Evolutionary conservation across 1,140 invertebrate genomes (phyloP), one percentile per base, ranked within the genome.

Genomic region (Sarcophaga bullata): DNA sequence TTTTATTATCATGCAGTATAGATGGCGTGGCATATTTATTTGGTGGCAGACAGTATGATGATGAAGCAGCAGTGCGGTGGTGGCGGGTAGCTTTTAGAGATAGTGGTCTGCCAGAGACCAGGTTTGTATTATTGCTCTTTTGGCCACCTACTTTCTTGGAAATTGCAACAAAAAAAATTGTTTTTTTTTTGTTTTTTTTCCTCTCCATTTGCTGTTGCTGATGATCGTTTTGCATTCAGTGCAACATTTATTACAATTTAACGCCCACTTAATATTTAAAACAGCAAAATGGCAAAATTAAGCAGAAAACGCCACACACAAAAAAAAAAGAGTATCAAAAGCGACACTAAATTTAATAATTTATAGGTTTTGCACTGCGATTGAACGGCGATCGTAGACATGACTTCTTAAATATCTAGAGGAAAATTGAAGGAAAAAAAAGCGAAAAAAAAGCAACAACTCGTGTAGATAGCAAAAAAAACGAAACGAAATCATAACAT

Each of bases 161-260:
- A 78, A 78, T 19, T 78, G 75, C 52, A 48, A n/a, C n/a, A n/a
- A n/a, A n/a, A n/a, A 78, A 78, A 78, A 19, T 78, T 78, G n/a
- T 37, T 78, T 78, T 37, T 37, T 78, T 78, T 37, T 37, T 4
- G 25, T 37, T 37, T 37, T 37, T 37, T 37, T 37, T 37, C 4
- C 25, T 37, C 25, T 37, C 4, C 4, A 37, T 37, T 37, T 37
- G 1, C 25, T 37, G 25, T 37, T 37, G 25, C 25, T 37, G 25
- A 37, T 37, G 25, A 37, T 37, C 25, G 25, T 37, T 37, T 78
- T 52, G 48, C 73, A 76, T 76, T 52, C 49, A 78, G 75, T 50
- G 17, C 50, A 78, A 78, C 75, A 78, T 78, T 78, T 78, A 78
- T 78, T 78, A 78, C 75, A 78, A 78, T 78, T 78, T 78, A 78